Evolutionary conservation across 2,113 vertebrate genomes (phyloP), one percentile per base, ranked within the genome.

Genomic region (Delphinus delphis): DNA sequence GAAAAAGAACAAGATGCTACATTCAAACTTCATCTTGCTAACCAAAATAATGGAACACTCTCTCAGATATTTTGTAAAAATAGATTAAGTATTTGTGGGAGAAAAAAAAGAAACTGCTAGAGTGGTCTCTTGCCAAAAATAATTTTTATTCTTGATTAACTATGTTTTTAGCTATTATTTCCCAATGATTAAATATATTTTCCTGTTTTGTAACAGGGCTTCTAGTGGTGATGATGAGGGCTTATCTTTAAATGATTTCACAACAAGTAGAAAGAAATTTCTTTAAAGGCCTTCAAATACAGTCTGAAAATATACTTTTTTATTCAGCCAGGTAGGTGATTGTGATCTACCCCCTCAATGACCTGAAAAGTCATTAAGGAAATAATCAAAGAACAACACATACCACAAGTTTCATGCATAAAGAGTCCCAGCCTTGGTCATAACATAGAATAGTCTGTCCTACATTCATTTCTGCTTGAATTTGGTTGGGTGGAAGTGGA

Each of bases 31-130:
- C 26, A 65, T 68, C 6, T 50, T 71, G 21, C 1, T 53, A 50
- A 18, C 3, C 1, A 70, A 47, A 76, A n/a, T 68, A 18, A 74
- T 70, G 41, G 20, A 3, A 36, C 0, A 9, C 5, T 4, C 25
- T 82, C 31, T 68, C n/a, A 86, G 86, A 28, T 70, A 55, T 65
- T 95, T 88, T 92, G 18, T 36, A 14, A 83, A 83, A 94, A 83
- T 25, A 93, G 9, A 65, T 77, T 65, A 92, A 44, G 70, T 23
- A 76, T 63, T 85, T 74, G 1, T n/a, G 21, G 28, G 5, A 3
- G 23, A 7, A n/a, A 74, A 47, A 21, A 58, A 50, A 50, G 18
- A 85, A 71, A 79, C 17, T 63, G 8, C 44, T 20, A 8, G 33
- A 36, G 6, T 9, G 62, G 38, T 73, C 5, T 80, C 11, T 88